Percentiles rank a stretch among this genome's conserved stretches.
Evolutionary conservation across 2,797 vertebrate genomes (phyloP).

Genomic region (Okamejei kenojei): DNA sequence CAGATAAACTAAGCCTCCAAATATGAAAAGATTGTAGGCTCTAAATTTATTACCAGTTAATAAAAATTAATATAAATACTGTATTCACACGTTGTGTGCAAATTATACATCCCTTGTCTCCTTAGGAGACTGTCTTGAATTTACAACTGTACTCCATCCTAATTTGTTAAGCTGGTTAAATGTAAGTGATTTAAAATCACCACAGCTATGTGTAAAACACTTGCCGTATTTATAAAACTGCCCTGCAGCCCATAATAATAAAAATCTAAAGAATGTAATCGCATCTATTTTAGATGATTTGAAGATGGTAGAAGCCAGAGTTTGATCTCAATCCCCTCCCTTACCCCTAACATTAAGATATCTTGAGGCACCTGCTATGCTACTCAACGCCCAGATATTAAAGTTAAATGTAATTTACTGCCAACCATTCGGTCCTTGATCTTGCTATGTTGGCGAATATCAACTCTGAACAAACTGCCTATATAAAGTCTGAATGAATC

Average conservation of each 20-base stretch:
- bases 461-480: background rate
- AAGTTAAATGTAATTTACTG: background rate
- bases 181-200: background rate
- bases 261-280: background rate
- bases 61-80: background rate
- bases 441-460: background rate
- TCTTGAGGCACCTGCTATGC: background rate
- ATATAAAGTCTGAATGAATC: background rate
- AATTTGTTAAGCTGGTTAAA: background rate
- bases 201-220: background rate
- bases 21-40: slow-evolving; percentile 30
- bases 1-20: slow-evolving; percentile 45
- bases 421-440: background rate
- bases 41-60: background rate
- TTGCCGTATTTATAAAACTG: background rate
- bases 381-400: too few species aligned
- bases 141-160: background rate
- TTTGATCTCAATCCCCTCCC: background rate
- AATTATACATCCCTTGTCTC: background rate
- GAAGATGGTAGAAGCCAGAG: background rate
- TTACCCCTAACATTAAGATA: too few species aligned
- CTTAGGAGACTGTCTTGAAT: background rate
- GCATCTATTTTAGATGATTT: background rate
- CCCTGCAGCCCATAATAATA: background rate
- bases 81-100: background rate